These are phyloP conservation scores for Ceratosolen solmsi DNA, from an alignment of 1,140 invertebrate species.

Conservation along the genomic window DNA sequence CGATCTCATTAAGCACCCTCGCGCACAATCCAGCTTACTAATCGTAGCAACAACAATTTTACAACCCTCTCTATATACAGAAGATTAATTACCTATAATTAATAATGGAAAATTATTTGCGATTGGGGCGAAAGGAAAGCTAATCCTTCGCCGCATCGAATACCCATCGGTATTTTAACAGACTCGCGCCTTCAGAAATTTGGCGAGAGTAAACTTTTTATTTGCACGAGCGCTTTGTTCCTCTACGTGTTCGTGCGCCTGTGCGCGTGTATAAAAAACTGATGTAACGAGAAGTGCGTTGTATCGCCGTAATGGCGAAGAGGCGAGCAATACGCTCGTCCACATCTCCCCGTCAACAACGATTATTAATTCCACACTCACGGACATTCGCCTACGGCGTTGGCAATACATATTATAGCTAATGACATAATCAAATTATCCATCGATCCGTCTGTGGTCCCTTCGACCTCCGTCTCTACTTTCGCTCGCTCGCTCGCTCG, in stretches of 20 bases:
- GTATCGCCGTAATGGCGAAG: too few relatives aligned
- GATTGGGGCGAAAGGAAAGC: neutral
- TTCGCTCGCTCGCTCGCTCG: too few relatives aligned
- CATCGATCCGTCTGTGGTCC: slow-evolving; percentile 29
- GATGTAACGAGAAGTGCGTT: too few relatives aligned
- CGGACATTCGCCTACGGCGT: slow-evolving; percentile 11
- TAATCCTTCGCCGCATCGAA: neutral
- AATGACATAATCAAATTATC: slow-evolving; percentile 53
- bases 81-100: neutral
- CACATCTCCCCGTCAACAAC: neutral
- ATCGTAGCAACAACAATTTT: neutral
- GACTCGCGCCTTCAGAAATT: too few relatives aligned
- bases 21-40: neutral
- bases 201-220: neutral
- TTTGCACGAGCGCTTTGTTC: neutral
- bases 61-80: neutral
- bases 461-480: too few relatives aligned
- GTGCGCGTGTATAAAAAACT: neutral
- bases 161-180: neutral
- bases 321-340: neutral
- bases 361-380: slow-evolving; percentile 25
- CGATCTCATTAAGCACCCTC: neutral
- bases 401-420: slow-evolving; percentile 31
- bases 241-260: neutral
- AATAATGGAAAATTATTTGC: neutral